Base-by-base conservation (phyloP, 2,797 vertebrate species). In the Sus cebifrons region DNA sequence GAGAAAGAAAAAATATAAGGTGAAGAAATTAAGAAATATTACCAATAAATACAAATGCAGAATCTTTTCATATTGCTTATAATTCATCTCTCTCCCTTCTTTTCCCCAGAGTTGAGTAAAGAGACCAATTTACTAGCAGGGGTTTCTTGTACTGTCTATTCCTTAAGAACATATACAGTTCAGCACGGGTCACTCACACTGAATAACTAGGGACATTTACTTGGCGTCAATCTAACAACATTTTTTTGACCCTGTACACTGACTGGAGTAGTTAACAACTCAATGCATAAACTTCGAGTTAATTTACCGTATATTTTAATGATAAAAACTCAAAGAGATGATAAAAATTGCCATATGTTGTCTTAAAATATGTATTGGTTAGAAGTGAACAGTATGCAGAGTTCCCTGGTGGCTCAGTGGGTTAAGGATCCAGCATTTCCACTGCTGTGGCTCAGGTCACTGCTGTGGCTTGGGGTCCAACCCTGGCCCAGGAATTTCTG, bases 41-140 rank as follows among this genome's bases (percentile, higher is more conserved):
- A 54, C 32, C 16, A 74, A 56, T 89, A 90, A 88, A 79, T 62
- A 64, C 18, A 68, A 79, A 56, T 85, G 36, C 49, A 91, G 21
- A 40, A 86, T 90, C 6, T 91, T 95, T 96, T 71, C 60, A 56
- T 82, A 68, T 83, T 92, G 60, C 27, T 97, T 97, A 17, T n/a
- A 78, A 60, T 94, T 94, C 60, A 60, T 68, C 29, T 83, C 6
- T 71, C 49, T n/a, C 44, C 29, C 23, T 4, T 44, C 12, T 83
- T 95, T 92, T 74, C 60, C 27, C 71, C 60, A 32, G 60, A 86
- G 82, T 68, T 97, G 87, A 88, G 15, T 70, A 77, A 91, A 91
- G 64, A 95, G 58, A 29, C 29, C 23, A n/a, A 2, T 89, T 82
- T 93, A 73, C 18, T 73, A 1, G 79, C 40, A 78, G 65, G 44